A percentile compares a stretch with the other conserved stretches of the same genome.
These are phyloP conservation scores for Drosophila arizonae DNA, from an alignment of 1,140 invertebrate species.

Conservation along the genomic window DNA sequence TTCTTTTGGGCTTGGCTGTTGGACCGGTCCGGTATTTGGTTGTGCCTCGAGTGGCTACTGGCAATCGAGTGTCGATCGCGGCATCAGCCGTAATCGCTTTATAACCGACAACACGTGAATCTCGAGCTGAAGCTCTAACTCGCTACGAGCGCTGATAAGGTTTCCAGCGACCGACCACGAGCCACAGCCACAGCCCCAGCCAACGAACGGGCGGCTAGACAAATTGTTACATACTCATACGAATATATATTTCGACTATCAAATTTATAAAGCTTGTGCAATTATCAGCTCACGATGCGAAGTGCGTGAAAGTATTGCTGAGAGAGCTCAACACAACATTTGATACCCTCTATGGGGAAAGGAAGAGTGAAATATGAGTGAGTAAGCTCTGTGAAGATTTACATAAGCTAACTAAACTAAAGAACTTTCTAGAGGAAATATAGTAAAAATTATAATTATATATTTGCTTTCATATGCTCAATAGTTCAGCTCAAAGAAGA, in stretches of 20 bases:
- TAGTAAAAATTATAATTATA: background rate
- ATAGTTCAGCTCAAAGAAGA: no score
- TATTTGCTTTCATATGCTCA: no score
- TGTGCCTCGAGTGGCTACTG: slow-evolving; percentile 43
- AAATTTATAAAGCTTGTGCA: slow-evolving; percentile 13
- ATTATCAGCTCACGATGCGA: slow-evolving; percentile 12
- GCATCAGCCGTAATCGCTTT: slow-evolving; percentile 61
- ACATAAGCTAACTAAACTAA: background rate
- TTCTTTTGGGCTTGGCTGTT: slow-evolving; percentile 25
- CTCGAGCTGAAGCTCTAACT: background rate
- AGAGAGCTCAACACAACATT: background rate
- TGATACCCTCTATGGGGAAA: background rate
- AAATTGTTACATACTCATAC: slow-evolving; percentile 8
- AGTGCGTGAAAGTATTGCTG: slow-evolving; percentile 16
- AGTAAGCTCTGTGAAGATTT: background rate
- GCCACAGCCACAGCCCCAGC: background rate
- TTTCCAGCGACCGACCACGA: slow-evolving; percentile 32
- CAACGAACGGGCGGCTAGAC: slow-evolving; percentile 1
- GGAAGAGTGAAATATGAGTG: background rate
- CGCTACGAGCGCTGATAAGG: slow-evolving; percentile 40
- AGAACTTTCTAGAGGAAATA: background rate
- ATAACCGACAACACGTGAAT: slow-evolving; percentile 74
- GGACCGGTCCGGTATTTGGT: slow-evolving; percentile 42
- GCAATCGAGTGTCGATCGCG: slow-evolving; percentile 61
- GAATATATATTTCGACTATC: background rate